A percentile compares a stretch with the other conserved stretches of the same genome.
Conservation (phyloP, 53 echinoderm and acorn worm species). For the Luidia sarsii region DNA sequence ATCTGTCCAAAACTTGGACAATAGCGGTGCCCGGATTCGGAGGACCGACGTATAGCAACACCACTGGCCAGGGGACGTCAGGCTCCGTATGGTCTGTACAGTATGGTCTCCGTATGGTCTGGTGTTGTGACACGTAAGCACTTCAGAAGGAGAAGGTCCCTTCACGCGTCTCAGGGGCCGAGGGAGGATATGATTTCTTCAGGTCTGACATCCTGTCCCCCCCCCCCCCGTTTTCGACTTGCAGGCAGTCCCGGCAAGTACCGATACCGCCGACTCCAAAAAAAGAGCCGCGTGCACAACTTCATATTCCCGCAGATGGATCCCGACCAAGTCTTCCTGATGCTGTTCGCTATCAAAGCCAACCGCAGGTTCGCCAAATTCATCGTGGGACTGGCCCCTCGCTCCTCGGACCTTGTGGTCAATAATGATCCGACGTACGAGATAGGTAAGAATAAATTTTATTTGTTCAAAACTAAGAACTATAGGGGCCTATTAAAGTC, state of each 20-base stretch:
- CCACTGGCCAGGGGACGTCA: no score
- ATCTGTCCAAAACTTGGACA: no score
- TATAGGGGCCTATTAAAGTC: background rate
- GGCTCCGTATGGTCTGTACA: no score
- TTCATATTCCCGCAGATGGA: conserved; percentile 2
- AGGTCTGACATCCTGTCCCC: background rate
- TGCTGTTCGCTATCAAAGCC: conserved; percentile 6
- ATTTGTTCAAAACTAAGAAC: background rate
- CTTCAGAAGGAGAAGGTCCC: background rate
- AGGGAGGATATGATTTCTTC: background rate
- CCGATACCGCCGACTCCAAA: background rate
- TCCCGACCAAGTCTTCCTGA: background rate
- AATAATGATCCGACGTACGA: background rate
- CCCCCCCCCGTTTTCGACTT: background rate
- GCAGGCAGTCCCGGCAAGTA: background rate
- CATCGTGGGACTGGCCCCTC: background rate
- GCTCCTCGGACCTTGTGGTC: no score
- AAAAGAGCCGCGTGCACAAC: background rate
- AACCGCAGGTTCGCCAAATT: background rate
- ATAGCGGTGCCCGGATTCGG: no score
- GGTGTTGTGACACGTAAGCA: background rate
- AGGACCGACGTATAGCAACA: no score
- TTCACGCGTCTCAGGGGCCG: background rate
- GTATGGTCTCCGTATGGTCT: background rate
- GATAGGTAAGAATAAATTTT: background rate